Evolutionary conservation across 2,113 vertebrate genomes (phyloP), one percentile per base, ranked within the genome.

Genomic region (Lepisosteus osseus): DNA sequence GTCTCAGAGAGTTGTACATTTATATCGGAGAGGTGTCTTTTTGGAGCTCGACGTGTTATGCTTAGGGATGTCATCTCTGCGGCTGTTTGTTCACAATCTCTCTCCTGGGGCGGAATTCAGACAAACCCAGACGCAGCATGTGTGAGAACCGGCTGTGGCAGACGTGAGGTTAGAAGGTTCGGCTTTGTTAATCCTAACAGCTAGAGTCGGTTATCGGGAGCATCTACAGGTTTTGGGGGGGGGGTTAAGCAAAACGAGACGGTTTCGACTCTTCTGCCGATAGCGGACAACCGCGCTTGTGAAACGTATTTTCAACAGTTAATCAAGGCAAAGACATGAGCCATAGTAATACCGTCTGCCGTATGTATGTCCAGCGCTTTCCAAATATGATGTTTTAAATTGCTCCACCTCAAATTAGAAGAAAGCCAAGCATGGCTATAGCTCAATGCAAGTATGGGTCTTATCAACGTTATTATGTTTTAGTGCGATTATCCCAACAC

Each of bases 341-440:
- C 8, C 68, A 14, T 70, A 76, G 56, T 12, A 47, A 55, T 72
- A 63, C 66, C 40, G 44, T 56, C 6, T 72, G n/a, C 66, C 40
- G 44, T 56, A 7, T 71, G n/a, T 61, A 65, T 61, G 63, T 77
- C 44, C 54, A 68, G 72, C 67, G 29, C 12, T 51, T 61, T 7
- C 66, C 65, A 9, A 77, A 69, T 78, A 76, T 74, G 62, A 87
- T 87, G 86, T 85, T 88, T 82, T 83, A 84, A 76, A 84, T 79
- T 68, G 82, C 81, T 67, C 76, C 86, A 79, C 87, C 79, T 75
- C 86, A 85, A 70, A 85, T 88, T 78, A 80, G 78, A 5, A 84
- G 81, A 69, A 86, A 88, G 85, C 83, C 86, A 86, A 80, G 83
- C 75, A 59, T 47, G 63, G 4, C 7, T 29, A 29, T 51, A 51